phyloP scores from a whole-genome alignment of 2,888 invertebrate genomes.

The Hirtodrosophila cameraria region DNA sequence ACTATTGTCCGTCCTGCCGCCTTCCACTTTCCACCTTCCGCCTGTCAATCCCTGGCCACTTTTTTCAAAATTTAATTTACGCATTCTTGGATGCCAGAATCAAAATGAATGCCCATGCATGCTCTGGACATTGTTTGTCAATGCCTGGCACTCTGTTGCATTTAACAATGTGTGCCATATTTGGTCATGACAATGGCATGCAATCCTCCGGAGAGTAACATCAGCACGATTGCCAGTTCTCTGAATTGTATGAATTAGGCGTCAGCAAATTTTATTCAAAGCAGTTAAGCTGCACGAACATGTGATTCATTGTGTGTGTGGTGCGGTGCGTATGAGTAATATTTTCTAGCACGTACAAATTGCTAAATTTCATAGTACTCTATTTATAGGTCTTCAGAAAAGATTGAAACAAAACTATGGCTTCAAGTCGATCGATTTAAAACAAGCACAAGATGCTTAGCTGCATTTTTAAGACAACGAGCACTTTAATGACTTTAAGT shows the following conservation, averaged over 20 bases:
- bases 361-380: too few relatives aligned
- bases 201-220: neutral
- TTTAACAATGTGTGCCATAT: constrained; percentile 40
- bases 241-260: constrained; percentile 15
- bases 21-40: neutral
- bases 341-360: neutral
- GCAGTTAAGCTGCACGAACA: constrained; percentile 27
- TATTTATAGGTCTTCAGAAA: too few relatives aligned
- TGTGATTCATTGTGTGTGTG: constrained; percentile 23
- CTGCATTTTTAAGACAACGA: too few relatives aligned
- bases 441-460: too few relatives aligned
- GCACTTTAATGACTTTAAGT: too few relatives aligned
- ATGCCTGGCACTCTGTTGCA: constrained; percentile 41
- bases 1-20: constrained; percentile 10
- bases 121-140: constrained; percentile 37
- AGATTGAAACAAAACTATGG: too few relatives aligned
- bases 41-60: neutral
- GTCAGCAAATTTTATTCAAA: constrained; percentile 43
- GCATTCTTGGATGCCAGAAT: constrained; percentile 38
- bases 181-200: constrained; percentile 13
- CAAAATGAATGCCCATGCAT: constrained; percentile 30
- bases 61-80: constrained; percentile 66
- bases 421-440: too few relatives aligned
- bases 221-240: constrained; percentile 5
- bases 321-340: constrained; percentile 39